Evolutionary conservation across 2,113 vertebrate species (phyloP).

Genomic region (Odocoileus virginianus): DNA sequence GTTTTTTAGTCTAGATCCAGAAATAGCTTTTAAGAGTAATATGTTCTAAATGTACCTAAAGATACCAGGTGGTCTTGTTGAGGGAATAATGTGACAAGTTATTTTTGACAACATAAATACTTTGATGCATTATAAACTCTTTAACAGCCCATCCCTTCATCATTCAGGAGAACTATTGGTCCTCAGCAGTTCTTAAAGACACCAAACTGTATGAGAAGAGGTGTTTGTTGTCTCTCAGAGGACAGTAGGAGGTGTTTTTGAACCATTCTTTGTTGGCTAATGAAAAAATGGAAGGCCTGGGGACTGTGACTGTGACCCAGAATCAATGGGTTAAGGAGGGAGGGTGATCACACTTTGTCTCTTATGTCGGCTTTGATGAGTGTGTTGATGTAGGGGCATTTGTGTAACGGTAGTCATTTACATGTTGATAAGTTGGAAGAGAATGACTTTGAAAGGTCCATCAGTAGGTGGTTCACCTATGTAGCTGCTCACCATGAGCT

Average conservation of each 20-base stretch:
- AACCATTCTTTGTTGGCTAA: neutral
- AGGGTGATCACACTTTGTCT: neutral
- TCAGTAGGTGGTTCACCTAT: neutral
- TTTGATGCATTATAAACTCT: neutral
- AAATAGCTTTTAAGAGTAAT: conserved; percentile 3
- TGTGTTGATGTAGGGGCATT: neutral
- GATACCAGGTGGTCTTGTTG: neutral
- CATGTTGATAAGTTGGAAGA: neutral
- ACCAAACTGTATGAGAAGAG: neutral
- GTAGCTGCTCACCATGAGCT: neutral
- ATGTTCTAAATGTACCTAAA: neutral
- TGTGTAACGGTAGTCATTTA: neutral
- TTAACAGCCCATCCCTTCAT: neutral
- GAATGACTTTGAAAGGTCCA: neutral
- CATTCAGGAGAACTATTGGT: neutral
- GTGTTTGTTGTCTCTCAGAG: neutral
- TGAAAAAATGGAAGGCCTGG: neutral
- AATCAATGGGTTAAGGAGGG: neutral
- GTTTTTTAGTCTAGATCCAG: neutral
- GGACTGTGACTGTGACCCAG: neutral
- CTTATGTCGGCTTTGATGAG: neutral
- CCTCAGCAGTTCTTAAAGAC: neutral
- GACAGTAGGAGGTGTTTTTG: neutral
- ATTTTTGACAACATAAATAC: conserved; percentile 25
- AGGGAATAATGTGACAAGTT: conserved; percentile 7